Evolutionary conservation across 2,113 vertebrate genomes (phyloP).

Genomic region (Pithys albifrons): DNA sequence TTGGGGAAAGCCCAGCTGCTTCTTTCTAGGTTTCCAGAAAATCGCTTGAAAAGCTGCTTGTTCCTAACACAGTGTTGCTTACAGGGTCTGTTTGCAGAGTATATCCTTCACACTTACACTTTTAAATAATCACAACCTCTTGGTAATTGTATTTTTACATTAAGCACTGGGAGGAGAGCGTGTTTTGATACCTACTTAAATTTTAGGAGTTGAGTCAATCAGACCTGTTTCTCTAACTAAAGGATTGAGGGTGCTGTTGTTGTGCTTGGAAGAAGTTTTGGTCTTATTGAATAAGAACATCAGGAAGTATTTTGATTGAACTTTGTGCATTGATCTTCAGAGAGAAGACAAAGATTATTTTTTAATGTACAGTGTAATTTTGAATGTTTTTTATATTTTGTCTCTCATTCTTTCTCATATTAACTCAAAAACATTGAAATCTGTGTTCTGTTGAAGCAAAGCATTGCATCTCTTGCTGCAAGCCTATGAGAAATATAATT

Average conservation of each 20-base stretch:
- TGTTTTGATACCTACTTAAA: not conserved
- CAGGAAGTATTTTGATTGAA: not conserved
- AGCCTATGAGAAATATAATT: not conserved
- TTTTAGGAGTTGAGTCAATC: not conserved
- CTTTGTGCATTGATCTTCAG: not conserved
- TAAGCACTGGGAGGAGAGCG: not conserved
- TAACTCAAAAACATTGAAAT: not conserved
- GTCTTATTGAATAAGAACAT: not conserved
- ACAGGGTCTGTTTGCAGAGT: not conserved
- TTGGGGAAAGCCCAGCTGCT: not conserved
- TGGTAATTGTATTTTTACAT: not conserved
- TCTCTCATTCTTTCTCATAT: not conserved
- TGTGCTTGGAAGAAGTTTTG: not conserved
- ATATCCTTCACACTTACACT: not conserved
- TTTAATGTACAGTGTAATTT: not conserved
- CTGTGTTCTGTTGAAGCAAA: not conserved
- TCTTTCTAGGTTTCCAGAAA: not conserved
- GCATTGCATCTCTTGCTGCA: not conserved
- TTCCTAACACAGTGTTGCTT: not conserved
- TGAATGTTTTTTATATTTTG: not conserved
- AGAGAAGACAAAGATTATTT: not conserved
- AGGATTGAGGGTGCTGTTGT: not conserved
- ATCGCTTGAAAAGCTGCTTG: not conserved
- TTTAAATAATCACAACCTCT: not conserved
- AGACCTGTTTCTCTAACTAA: not conserved